Evolutionary conservation across 2,888 invertebrate genomes (phyloP).

Genomic region (Gerosis bhagava): DNA sequence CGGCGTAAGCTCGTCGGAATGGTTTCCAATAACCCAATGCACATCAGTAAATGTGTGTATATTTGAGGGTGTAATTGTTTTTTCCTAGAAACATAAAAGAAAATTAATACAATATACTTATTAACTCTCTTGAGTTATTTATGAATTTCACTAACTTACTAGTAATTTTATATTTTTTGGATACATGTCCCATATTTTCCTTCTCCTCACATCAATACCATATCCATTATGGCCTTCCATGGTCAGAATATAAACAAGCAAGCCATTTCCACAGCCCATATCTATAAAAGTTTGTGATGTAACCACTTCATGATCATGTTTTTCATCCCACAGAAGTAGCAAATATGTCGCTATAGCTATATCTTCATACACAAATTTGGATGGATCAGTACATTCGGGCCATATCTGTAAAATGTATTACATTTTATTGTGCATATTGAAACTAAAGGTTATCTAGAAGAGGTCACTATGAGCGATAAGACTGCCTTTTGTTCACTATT

Average conservation of each 20-base stretch:
- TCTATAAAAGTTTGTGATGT: slow-evolving; percentile 90
- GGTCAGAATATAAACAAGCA: slow-evolving; percentile 92
- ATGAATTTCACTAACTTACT: too few relatives aligned
- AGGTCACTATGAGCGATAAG: too few relatives aligned
- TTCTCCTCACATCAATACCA: slow-evolving; percentile 92
- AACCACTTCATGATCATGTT: slow-evolving; percentile 61
- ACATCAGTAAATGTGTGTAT: slow-evolving; percentile 85
- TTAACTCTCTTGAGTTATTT: too few relatives aligned
- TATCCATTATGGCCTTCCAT: slow-evolving; percentile 92
- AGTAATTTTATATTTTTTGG: slow-evolving; percentile 83
- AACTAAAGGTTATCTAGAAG: too few relatives aligned
- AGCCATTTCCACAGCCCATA: slow-evolving; percentile 98
- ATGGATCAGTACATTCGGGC: slow-evolving; percentile 96
- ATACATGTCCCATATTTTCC: slow-evolving; percentile 95
- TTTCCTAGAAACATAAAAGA: slow-evolving; percentile 69
- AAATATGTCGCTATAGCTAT: slow-evolving; percentile 96
- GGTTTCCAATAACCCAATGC: slow-evolving; percentile 98
- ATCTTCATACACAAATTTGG: slow-evolving; percentile 98
- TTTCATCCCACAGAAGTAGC: slow-evolving; percentile 89
- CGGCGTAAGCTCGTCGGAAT: slow-evolving; percentile 99
- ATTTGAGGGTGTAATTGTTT: slow-evolving; percentile 86
- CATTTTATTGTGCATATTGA: too few relatives aligned
- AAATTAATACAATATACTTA: not conserved
- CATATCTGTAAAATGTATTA: slow-evolving; percentile 90
- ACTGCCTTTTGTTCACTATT: too few relatives aligned